Conservation (phyloP, 1,140 invertebrate species). For the Camponotus pennsylvanicus region DNA sequence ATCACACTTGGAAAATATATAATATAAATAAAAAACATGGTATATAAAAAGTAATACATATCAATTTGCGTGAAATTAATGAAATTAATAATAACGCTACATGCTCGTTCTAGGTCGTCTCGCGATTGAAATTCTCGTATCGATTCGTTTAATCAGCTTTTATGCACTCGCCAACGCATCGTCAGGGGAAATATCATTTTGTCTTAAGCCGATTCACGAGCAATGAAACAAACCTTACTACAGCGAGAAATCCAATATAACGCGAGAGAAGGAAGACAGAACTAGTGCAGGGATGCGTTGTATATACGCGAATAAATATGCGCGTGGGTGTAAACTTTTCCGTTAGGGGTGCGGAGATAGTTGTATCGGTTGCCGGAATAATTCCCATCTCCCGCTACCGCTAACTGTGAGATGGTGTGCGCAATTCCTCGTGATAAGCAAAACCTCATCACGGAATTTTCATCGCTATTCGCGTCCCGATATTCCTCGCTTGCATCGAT, state of each 20-base stretch:
- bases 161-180: conserved; percentile 20
- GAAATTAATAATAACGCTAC: background rate
- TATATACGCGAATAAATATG: background rate
- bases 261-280: conserved; percentile 34
- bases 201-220: conserved; percentile 58
- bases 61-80: background rate
- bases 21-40: background rate
- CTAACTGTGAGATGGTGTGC: conserved; percentile 30
- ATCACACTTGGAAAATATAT: background rate
- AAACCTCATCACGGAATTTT: conserved; percentile 69
- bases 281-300: background rate
- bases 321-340: conserved; percentile 19
- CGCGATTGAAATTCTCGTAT: conserved; percentile 35
- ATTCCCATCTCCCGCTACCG: conserved; percentile 4
- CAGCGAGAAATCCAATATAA: conserved; percentile 55
- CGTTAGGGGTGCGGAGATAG: conserved; percentile 4
- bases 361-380: conserved; percentile 16
- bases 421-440: conserved; percentile 67
- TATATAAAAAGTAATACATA: background rate
- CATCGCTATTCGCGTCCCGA: conserved; percentile 40
- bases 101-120: conserved; percentile 17
- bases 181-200: conserved; percentile 12
- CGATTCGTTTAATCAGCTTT: conserved; percentile 59
- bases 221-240: conserved; percentile 38
- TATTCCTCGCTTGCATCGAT: conserved; percentile 17